phyloP scores from a whole-genome alignment of 2,113 vertebrate genomes.

The Campylorhamphus procurvoides region DNA sequence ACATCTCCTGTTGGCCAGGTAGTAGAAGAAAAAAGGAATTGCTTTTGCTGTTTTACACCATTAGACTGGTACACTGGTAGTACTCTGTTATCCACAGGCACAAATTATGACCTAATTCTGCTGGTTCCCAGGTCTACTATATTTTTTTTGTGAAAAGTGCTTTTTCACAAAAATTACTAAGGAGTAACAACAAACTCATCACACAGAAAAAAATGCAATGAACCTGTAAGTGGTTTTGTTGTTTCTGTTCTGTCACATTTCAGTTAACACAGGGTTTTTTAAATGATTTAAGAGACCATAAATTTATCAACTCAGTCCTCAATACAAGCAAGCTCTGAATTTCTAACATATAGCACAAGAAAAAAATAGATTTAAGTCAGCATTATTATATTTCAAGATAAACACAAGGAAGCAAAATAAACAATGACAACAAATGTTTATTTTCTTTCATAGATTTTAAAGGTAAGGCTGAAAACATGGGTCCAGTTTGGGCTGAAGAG shows the following conservation, averaged over 20 bases:
- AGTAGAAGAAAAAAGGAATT: background rate
- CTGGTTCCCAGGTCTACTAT: background rate
- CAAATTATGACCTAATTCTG: background rate
- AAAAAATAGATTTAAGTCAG: background rate
- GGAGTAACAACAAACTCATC: background rate
- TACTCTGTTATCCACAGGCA: background rate
- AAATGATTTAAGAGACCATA: background rate
- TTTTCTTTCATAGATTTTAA: background rate
- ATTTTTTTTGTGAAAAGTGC: no score
- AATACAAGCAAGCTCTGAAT: background rate
- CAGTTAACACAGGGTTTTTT: background rate
- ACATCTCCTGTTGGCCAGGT: background rate
- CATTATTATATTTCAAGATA: background rate
- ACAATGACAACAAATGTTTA: background rate
- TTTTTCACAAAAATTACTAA: background rate
- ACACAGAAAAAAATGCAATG: background rate
- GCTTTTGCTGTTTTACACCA: background rate
- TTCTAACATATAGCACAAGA: background rate
- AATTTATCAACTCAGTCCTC: slow-evolving; percentile 11
- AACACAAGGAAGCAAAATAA: background rate
- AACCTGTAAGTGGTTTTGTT: background rate
- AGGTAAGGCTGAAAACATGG: background rate
- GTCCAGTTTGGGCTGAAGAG: background rate
- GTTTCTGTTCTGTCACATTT: background rate
- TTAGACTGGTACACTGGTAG: background rate